Evolutionary conservation across 2,888 invertebrate species (phyloP).

Genomic region (Cerastis rubricosa): DNA sequence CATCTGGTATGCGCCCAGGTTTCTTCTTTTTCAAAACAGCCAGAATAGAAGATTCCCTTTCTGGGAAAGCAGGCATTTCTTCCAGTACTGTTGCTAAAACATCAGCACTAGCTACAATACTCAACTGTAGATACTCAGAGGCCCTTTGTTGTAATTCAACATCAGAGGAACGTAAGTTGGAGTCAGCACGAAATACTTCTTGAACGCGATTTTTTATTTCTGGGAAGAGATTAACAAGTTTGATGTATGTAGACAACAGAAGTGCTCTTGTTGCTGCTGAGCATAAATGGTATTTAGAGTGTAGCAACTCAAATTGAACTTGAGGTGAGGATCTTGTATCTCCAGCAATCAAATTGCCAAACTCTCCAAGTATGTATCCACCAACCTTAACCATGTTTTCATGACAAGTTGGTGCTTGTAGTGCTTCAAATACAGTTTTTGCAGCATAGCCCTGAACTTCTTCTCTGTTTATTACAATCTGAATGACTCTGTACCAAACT

Average conservation of each 20-base stretch:
- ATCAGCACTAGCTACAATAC: constrained; percentile 98
- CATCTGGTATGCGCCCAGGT: constrained; percentile 98
- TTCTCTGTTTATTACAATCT: constrained; percentile 99
- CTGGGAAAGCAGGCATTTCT: constrained; percentile 99
- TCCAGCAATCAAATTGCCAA: constrained; percentile 99
- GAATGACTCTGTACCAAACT: constrained; percentile 99
- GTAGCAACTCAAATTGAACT: constrained; percentile 99
- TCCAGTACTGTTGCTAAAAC: constrained; percentile 99
- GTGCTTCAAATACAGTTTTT: constrained; percentile 99
- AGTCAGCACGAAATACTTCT: constrained; percentile 98
- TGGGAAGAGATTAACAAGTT: constrained; percentile 99
- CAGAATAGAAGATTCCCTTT: constrained; percentile 99
- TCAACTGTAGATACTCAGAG: constrained; percentile 99
- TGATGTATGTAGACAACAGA: constrained; percentile 99
- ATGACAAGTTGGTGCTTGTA: constrained; percentile 99
- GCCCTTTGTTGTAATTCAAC: constrained; percentile 99
- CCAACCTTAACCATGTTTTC: constrained; percentile 99
- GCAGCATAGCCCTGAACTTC: constrained; percentile 99
- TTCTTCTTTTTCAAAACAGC: constrained; percentile 99
- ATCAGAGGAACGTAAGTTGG: constrained; percentile 99
- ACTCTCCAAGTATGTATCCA: constrained; percentile 99
- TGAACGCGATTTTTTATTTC: constrained; percentile 99
- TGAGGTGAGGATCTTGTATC: constrained; percentile 99
- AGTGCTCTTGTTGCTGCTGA: constrained; percentile 99
- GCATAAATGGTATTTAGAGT: constrained; percentile 99